phyloP scores from a whole-genome alignment of 2,113 vertebrate species.

The Oncorhynchus gorbuscha region DNA sequence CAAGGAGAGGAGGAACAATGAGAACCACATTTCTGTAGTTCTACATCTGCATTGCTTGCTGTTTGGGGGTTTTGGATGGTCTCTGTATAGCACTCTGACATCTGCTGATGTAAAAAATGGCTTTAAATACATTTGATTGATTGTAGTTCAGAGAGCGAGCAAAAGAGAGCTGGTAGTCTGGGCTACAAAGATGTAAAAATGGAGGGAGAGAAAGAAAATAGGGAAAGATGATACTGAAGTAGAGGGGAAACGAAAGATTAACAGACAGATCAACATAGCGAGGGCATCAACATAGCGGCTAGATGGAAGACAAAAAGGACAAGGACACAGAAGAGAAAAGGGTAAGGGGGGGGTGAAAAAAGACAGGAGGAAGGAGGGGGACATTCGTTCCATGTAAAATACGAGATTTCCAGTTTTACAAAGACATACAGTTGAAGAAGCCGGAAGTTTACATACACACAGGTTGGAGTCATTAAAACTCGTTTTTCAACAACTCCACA shows the following conservation, averaged over 20 bases:
- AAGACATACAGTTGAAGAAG: conserved; percentile 14
- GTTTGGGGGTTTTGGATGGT: too few species aligned
- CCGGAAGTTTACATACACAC: too few species aligned
- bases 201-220: not conserved
- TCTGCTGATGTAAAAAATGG: too few species aligned
- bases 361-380: conserved; percentile 13
- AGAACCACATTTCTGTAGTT: not conserved
- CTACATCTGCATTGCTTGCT: too few species aligned
- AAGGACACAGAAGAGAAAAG: conserved; percentile 4
- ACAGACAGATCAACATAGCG: not conserved
- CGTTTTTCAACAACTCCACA: too few species aligned
- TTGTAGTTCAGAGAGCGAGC: not conserved
- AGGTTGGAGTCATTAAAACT: too few species aligned
- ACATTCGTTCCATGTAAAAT: conserved; percentile 63
- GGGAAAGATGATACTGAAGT: conserved; percentile 3
- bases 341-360: not conserved
- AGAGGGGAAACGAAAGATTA: not conserved
- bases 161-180: not conserved
- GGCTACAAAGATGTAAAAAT: not conserved
- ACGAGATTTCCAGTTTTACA: conserved; percentile 35
- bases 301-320: not conserved
- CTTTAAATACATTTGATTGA: too few species aligned
- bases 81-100: too few species aligned
- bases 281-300: not conserved
- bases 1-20: not conserved